Conservation (phyloP, 1,140 invertebrate species). For the Drosophila cardini region DNA sequence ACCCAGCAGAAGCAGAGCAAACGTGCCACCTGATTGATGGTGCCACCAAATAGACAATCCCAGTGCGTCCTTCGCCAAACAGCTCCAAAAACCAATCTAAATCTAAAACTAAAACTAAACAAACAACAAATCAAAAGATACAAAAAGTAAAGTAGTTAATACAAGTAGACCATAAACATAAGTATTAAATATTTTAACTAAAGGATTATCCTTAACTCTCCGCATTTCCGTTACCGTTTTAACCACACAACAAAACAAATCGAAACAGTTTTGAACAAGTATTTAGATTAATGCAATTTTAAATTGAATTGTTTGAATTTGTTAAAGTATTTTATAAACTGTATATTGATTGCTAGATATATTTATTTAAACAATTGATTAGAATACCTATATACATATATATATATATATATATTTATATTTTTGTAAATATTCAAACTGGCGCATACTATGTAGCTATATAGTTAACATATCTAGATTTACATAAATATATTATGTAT, state of each 20-base stretch:
- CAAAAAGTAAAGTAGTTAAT: constrained; percentile 35
- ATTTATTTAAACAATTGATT: constrained; percentile 47
- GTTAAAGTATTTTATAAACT: constrained; percentile 64
- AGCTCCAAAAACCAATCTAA: constrained; percentile 42
- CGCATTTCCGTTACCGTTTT: constrained; percentile 48
- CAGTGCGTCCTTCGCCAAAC: constrained; percentile 61
- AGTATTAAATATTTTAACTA: constrained; percentile 43
- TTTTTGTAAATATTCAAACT: constrained; percentile 29
- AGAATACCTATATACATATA: constrained; percentile 21
- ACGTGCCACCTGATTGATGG: constrained; percentile 37
- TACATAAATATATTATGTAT: constrained; percentile 5
- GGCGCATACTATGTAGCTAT: constrained; percentile 30
- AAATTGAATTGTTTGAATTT: constrained; percentile 47
- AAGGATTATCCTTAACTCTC: constrained; percentile 30
- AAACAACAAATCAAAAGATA: constrained; percentile 42
- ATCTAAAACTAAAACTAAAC: constrained; percentile 7
- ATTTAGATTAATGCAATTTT: constrained; percentile 63
- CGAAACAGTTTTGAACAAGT: constrained; percentile 51
- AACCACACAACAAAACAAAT: not conserved
- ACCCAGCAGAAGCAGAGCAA: constrained; percentile 14
- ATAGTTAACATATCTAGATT: constrained; percentile 52
- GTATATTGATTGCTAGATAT: constrained; percentile 39
- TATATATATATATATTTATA: constrained; percentile 14
- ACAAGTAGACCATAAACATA: constrained; percentile 46
- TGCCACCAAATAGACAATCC: constrained; percentile 70